Evolutionary conservation across 2,797 vertebrate species (phyloP).

Genomic region (Chelmon rostratus): DNA sequence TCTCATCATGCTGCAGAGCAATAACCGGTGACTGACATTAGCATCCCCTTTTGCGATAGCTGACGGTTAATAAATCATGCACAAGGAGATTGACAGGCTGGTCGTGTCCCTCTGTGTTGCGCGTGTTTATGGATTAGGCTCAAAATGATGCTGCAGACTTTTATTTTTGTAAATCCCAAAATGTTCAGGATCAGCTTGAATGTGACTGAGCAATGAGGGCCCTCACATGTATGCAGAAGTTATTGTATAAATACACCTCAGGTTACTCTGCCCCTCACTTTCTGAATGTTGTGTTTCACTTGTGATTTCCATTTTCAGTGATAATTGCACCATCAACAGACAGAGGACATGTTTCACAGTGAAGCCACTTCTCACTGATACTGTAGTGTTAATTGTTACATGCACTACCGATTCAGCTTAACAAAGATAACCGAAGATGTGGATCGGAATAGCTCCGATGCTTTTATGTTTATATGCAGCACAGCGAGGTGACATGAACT

Average conservation of each 20-base stretch:
- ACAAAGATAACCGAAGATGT: background rate
- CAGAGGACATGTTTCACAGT: conserved; percentile 26
- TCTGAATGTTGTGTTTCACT: conserved; percentile 66
- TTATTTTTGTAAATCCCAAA: background rate
- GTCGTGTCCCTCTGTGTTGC: background rate
- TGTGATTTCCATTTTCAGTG: conserved; percentile 53
- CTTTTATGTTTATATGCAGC: background rate
- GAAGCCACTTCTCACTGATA: conserved; percentile 14
- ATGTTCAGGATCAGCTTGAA: conserved; percentile 9
- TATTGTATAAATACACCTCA: conserved; percentile 41
- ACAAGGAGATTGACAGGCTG: background rate
- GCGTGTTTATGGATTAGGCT: background rate
- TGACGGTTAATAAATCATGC: conserved; percentile 62
- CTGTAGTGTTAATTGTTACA: background rate
- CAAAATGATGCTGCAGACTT: background rate
- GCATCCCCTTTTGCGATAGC: conserved; percentile 27
- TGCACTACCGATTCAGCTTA: conserved; percentile 18
- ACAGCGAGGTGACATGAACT: background rate
- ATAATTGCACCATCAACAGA: conserved; percentile 37
- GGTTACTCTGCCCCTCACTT: conserved; percentile 51
- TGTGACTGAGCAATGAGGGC: conserved; percentile 8
- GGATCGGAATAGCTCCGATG: background rate
- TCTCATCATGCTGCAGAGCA: conserved; percentile 46
- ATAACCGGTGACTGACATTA: conserved; percentile 39
- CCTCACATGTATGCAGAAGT: conserved; percentile 21